phyloP scores from a whole-genome alignment of 1,140 invertebrate species.

The Berghia stephanieae region DNA sequence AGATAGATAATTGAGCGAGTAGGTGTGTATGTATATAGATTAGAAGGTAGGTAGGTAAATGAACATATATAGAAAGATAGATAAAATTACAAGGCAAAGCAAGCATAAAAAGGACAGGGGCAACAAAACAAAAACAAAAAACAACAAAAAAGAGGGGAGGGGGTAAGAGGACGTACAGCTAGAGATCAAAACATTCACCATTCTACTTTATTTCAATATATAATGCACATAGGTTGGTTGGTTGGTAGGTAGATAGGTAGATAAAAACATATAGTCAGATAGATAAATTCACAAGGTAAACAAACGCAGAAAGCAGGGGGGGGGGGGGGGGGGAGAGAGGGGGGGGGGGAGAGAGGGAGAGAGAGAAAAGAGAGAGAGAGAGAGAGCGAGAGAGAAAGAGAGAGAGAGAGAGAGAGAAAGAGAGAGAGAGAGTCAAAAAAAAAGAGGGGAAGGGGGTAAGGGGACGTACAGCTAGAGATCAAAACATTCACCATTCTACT shows the following conservation, averaged over 20 bases:
- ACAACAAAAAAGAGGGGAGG: constrained; percentile 17
- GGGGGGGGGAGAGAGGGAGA: neutral
- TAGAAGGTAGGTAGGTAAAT: too few relatives aligned
- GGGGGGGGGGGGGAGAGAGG: neutral
- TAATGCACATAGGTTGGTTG: neutral
- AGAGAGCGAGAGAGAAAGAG: constrained; percentile 13
- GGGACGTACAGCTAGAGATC: neutral
- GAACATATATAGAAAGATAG: too few relatives aligned
- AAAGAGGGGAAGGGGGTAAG: neutral
- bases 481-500: too few relatives aligned
- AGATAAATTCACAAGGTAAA: neutral
- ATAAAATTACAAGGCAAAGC: too few relatives aligned
- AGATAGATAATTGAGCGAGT: too few relatives aligned
- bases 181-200: neutral
- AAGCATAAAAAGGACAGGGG: too few relatives aligned
- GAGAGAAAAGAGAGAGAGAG: constrained; percentile 1
- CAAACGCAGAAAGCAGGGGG: neutral
- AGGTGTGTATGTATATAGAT: too few relatives aligned
- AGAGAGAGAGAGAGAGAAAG: neutral
- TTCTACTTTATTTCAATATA: neutral
- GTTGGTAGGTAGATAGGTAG: neutral
- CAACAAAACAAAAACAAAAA: too few relatives aligned
- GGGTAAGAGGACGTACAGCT: neutral
- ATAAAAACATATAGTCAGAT: neutral
- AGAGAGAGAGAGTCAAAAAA: constrained; percentile 1